Evolutionary conservation across 1,140 invertebrate genomes (phyloP), one percentile per base, ranked within the genome.

Genomic region (Ips typographus): DNA sequence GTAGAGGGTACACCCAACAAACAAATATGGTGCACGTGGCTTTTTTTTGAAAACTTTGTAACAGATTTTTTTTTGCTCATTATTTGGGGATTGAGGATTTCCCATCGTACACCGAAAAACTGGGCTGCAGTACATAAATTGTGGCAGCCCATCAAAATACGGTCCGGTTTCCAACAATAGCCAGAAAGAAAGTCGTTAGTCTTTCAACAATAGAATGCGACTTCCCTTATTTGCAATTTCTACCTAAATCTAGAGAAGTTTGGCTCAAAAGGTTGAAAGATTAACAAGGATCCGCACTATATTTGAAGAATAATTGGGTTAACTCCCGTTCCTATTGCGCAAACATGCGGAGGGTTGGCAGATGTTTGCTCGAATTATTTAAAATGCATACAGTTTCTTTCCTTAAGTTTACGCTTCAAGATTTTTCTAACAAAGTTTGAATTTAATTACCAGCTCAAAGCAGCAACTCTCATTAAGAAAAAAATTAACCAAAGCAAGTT

Each of bases 171-270:
- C 38, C 59, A 59, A 59, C 57, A 59, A 59, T n/a, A 49, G 38
- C 59, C 36, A 4, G 59, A 47, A 61, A 61, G 43, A 61, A 64
- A 64, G 61, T 42, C 61, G 47, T 64, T 64, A 64, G 38, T 64
- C 61, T 39, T 64, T 41, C 49, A 42, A 64, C 61, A 64, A 64
- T n/a, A 53, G 61, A 39, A 39, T 40, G 2, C 51, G 37, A 53
- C 39, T 64, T 64, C 61, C 59, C 61, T 64, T 64, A 64, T 64
- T 64, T 64, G 61, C 61, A 64, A 64, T 64, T 64, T 64, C 61
- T 64, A 64, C 61, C 61, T 64, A 52, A 64, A 51, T 63, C 61
- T 63, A 37, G 41, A 61, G 37, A 49, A 61, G 43, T 49, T 36
- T 22, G 41, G 59, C 7, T 43, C 6, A 41, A 63, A 64, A 53